phyloP scores from a whole-genome alignment of 2,797 vertebrate genomes.

The Schizopygopsis malacanthus region DNA sequence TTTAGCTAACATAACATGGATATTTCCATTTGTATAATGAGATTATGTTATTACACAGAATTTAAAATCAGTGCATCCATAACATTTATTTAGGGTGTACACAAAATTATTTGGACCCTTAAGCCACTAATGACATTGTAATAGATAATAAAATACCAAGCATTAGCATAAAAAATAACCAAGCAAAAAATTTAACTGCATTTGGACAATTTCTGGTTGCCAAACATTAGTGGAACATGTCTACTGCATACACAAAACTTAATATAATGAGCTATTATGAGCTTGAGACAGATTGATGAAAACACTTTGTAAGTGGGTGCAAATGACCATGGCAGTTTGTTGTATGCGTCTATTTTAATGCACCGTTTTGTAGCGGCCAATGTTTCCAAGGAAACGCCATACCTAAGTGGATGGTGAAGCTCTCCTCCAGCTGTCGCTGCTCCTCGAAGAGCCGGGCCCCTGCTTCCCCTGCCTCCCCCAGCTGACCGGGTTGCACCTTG shows the following conservation, averaged over 20 bases:
- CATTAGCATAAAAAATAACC: not conserved
- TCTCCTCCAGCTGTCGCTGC: slow-evolving; percentile 93
- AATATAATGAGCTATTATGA: not conserved
- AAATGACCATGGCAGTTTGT: slow-evolving; percentile 9
- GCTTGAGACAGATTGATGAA: slow-evolving; percentile 7
- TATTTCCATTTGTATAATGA: not conserved
- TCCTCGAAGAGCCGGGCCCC: slow-evolving; percentile 89
- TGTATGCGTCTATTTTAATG: slow-evolving; percentile 51
- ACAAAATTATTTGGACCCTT: not conserved
- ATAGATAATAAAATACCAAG: not conserved
- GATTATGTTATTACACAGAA: not conserved
- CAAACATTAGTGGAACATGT: not conserved
- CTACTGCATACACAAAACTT: not conserved
- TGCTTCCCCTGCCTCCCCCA: slow-evolving; percentile 83
- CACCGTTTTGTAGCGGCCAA: not conserved
- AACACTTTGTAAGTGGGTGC: slow-evolving; percentile 30
- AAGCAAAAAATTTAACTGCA: not conserved
- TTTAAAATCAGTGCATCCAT: not conserved
- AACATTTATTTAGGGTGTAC: not conserved
- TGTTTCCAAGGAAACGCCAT: slow-evolving; percentile 53
- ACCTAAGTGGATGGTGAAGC: slow-evolving; percentile 98
- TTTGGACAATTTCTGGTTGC: not conserved
- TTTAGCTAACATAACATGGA: not conserved
- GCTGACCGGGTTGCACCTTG: slow-evolving; percentile 89
- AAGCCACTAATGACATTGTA: not conserved